Evolutionary conservation across 2,888 invertebrate species (phyloP).

Genomic region (Cotesia congregata): DNA sequence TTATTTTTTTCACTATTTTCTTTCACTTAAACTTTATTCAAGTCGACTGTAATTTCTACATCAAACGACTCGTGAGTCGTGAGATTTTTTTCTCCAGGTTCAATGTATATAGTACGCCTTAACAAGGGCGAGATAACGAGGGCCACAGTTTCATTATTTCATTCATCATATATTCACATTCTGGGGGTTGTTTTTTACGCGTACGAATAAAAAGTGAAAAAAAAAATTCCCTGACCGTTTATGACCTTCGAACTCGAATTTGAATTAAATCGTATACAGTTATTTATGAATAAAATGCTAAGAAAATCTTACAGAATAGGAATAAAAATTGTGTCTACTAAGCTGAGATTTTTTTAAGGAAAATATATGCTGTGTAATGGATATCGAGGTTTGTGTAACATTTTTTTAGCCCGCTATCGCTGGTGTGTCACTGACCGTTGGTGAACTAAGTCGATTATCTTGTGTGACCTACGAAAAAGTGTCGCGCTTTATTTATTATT

Average conservation of each 20-base stretch:
- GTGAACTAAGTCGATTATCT: conserved; percentile 20
- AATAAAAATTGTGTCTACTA: too few species aligned
- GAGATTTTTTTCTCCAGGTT: conserved; percentile 11
- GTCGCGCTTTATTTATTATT: conserved; percentile 7
- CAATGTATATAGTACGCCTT: background rate
- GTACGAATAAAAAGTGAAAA: background rate
- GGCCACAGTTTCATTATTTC: background rate
- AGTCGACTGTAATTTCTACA: background rate
- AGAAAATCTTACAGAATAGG: too few species aligned
- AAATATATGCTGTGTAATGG: background rate
- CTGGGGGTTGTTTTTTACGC: conserved; percentile 1
- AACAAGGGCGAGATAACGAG: conserved; percentile 13
- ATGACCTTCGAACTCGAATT: background rate
- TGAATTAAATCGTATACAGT: background rate
- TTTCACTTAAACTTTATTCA: background rate
- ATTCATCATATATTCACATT: conserved; percentile 15
- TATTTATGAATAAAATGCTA: too few species aligned
- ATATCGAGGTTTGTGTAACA: background rate
- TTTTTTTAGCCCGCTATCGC: conserved; percentile 1
- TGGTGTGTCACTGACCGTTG: conserved; percentile 19
- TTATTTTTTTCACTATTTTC: conserved; percentile 24
- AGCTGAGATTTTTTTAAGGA: background rate
- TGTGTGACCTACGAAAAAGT: conserved; percentile 23
- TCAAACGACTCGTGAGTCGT: conserved; percentile 16
- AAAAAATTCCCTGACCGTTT: background rate